Base-by-base conservation (phyloP, 1,140 invertebrate species). In the Drosophila azteca region DNA sequence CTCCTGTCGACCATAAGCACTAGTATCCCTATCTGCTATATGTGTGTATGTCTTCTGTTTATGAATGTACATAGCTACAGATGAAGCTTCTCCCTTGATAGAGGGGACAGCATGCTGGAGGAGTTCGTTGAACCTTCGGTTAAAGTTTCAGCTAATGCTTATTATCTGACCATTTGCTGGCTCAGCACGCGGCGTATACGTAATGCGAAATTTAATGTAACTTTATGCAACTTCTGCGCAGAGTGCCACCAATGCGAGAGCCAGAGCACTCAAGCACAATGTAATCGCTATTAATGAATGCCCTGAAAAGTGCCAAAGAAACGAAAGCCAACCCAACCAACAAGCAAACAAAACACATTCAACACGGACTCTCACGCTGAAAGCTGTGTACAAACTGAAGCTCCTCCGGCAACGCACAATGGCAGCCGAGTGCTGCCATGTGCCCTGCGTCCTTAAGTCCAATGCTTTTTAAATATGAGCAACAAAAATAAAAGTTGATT, bases 241-340 rank as follows among this genome's bases (percentile, higher is more conserved):
- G 3, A 43, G 22, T 55, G 51, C 49, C 43, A 4, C 13, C 15
- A 2, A 6, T 26, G 24, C 7, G 29, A 9, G 24, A 65, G 54
- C 60, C 54, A 59, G 35, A 54, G 62, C 70, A 79, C 71, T 82
- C 69, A 67, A 83, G 65, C 70, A 77, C 67, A 69, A 52, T 65
- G 72, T 77, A 85, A 85, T 85, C 81, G 77, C 63, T 77, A 85
- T 80, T 77, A 84, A 84, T 84, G 77, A 74, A 74, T 74, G 60
- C 62, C 43, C 61, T 74, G 35, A 69, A 85, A 85, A 80, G 48
- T 77, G 63, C n/a, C 55, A 68, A 65, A 31, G 51, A 29, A 69
- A 35, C 24, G 35, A 57, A 77, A 80, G 70, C 70, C 66, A 49
- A 44, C 22, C 70, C 66, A 49, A 44, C 22, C 46, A 68, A 26